Conservation (phyloP, 2,113 vertebrate genomes). For the Fulica atra region DNA sequence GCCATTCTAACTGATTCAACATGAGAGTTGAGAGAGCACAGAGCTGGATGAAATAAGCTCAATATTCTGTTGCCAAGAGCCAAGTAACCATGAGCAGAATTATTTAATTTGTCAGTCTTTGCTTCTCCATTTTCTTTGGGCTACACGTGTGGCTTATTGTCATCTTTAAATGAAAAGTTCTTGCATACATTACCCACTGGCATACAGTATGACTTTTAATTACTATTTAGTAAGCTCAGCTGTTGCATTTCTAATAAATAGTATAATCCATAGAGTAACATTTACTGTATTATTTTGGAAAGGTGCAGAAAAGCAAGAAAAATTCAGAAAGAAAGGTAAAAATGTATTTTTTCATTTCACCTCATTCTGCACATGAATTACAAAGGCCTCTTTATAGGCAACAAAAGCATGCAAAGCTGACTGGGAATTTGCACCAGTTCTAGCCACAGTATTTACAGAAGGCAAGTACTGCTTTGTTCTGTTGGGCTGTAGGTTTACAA, state of each 20-base stretch:
- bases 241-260: not conserved
- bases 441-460: not conserved
- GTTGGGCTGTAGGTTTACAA: not conserved
- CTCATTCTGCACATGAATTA: not conserved
- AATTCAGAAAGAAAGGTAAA: not conserved
- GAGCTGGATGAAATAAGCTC: not conserved
- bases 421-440: not conserved
- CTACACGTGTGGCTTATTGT: not conserved
- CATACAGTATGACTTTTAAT: not conserved
- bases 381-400: not conserved
- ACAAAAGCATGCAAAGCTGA: not conserved
- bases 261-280: not conserved
- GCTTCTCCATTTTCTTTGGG: not conserved
- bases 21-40: not conserved
- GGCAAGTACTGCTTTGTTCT: not conserved
- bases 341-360: not conserved
- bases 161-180: not conserved
- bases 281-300: not conserved
- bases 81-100: not conserved
- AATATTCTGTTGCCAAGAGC: not conserved
- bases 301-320: not conserved
- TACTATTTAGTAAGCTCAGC: not conserved
- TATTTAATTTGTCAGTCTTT: not conserved
- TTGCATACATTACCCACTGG: not conserved
- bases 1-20: not conserved